Evolutionary conservation across 2,797 vertebrate species (phyloP).

Genomic region (Lithobates sylvaticus): DNA sequence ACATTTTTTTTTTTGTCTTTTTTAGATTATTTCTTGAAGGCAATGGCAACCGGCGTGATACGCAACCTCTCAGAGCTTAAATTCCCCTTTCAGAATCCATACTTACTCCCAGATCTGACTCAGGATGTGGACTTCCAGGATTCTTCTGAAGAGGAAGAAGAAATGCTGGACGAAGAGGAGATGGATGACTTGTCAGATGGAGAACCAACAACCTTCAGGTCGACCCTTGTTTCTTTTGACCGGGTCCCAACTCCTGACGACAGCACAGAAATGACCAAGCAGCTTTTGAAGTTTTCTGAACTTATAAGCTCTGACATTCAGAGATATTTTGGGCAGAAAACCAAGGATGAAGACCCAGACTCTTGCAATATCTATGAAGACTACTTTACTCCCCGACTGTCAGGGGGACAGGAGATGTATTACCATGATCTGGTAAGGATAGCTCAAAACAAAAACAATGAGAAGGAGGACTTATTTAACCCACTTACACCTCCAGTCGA

Average conservation of each 20-base stretch:
- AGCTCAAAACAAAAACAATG: conserved; percentile 64
- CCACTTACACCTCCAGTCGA: not conserved
- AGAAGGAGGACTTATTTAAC: conserved; percentile 56
- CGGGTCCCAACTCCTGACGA: not conserved
- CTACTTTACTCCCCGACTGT: conserved; percentile 31
- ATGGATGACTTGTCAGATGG: conserved; percentile 62
- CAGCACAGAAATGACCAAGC: conserved; percentile 79
- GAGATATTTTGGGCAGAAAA: conserved; percentile 86
- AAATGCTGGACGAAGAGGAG: conserved; percentile 68
- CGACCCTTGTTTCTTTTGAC: conserved; percentile 53
- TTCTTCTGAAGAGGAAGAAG: conserved; percentile 75
- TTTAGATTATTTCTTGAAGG: not conserved
- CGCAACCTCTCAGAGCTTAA: conserved; percentile 78
- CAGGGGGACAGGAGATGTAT: conserved; percentile 75
- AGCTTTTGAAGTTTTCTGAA: conserved; percentile 88
- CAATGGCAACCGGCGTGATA: conserved; percentile 88
- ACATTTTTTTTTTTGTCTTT: not conserved
- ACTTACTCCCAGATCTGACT: conserved; percentile 67
- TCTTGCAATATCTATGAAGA: conserved; percentile 74
- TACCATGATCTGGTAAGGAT: conserved; percentile 79
- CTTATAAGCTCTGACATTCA: conserved; percentile 92
- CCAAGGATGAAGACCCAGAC: conserved; percentile 71
- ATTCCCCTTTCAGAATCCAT: conserved; percentile 71
- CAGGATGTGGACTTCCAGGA: conserved; percentile 72
- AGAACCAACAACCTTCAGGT: conserved; percentile 12